A percentile compares a stretch with the other conserved stretches of the same genome.
Evolutionary conservation across 2,113 vertebrate species (phyloP).

Genomic region (Oryzias melastigma): DNA sequence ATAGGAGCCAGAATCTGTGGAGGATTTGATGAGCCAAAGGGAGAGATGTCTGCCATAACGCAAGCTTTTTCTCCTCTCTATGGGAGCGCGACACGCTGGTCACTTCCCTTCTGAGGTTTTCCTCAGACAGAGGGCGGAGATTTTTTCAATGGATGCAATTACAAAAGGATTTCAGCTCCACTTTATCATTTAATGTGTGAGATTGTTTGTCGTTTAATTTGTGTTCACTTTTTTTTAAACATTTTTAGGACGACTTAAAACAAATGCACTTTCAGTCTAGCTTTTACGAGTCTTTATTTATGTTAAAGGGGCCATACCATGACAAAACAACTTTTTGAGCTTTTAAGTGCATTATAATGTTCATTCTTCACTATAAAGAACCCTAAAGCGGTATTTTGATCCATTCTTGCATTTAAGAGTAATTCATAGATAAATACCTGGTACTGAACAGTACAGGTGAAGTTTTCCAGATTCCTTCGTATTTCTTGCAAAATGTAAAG

Average conservation of each 20-base stretch:
- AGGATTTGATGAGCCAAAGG: neutral
- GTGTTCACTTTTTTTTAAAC: conserved; percentile 7
- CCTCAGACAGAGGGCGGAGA: conserved; percentile 16
- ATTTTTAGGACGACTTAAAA: neutral
- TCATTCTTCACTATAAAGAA: too few relatives aligned
- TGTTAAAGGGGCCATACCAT: too few relatives aligned
- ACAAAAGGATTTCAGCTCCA: conserved; percentile 21
- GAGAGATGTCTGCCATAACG: neutral
- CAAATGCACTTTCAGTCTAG: neutral
- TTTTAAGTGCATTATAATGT: too few relatives aligned
- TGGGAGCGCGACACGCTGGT: conserved; percentile 50
- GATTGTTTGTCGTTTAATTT: conserved; percentile 14
- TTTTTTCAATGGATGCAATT: conserved; percentile 38
- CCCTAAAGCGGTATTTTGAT: too few relatives aligned
- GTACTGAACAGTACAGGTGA: too few relatives aligned
- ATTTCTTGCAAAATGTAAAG: too few relatives aligned
- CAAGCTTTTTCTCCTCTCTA: conserved; percentile 23
- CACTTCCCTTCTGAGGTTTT: conserved; percentile 43
- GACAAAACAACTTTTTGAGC: too few relatives aligned
- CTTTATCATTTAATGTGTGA: conserved; percentile 16
- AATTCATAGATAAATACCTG: too few relatives aligned
- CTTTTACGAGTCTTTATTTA: too few relatives aligned
- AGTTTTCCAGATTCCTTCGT: too few relatives aligned
- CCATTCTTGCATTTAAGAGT: too few relatives aligned
- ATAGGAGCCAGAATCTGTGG: conserved; percentile 10